Conservation (phyloP, 2,888 invertebrate genomes). For the Megaustenia siamemsis region DNA sequence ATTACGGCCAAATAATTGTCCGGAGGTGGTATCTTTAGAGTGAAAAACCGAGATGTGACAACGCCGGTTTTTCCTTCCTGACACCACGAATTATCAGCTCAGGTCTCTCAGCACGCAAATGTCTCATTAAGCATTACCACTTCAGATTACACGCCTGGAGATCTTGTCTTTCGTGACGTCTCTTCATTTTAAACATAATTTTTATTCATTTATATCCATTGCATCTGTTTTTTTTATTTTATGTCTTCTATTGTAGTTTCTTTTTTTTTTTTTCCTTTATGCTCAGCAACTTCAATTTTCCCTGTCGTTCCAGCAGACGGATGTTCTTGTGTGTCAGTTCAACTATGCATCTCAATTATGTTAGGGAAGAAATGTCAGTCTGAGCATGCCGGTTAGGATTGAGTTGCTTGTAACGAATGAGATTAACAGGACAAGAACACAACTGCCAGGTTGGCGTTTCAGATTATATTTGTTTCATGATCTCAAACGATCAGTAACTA, state of each 20-base stretch:
- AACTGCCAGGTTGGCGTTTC: neutral
- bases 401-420: neutral
- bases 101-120: constrained; percentile 30
- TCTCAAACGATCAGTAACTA: no score
- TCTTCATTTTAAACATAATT: neutral
- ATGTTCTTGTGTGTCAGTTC: neutral
- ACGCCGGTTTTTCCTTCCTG: constrained; percentile 3
- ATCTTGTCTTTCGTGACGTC: constrained; percentile 11
- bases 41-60: constrained; percentile 14
- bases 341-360: neutral
- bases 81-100: constrained; percentile 19
- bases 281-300: no score
- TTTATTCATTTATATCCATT: neutral
- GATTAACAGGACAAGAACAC: neutral
- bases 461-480: neutral
- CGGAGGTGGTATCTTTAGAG: constrained; percentile 2
- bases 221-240: neutral
- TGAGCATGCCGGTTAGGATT: neutral
- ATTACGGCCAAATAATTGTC: neutral
- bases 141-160: constrained; percentile 8
- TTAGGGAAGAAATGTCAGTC: no score
- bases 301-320: neutral
- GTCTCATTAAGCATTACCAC: constrained; percentile 35
- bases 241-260: neutral
- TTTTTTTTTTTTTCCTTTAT: neutral